Evolutionary conservation across 2,113 vertebrate genomes (phyloP).

Genomic region (Seriola quinqueradiata): DNA sequence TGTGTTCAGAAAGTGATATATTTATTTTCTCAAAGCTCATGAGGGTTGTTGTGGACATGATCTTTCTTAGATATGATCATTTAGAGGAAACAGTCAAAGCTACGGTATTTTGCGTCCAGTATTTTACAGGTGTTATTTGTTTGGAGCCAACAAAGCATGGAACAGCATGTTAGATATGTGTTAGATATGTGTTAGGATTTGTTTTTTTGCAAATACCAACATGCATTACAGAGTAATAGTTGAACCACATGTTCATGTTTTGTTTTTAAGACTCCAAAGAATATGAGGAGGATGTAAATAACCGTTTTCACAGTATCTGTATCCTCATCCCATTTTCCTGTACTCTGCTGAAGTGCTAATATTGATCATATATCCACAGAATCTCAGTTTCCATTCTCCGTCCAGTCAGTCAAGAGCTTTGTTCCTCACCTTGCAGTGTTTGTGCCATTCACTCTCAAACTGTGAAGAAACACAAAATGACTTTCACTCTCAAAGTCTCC

Average conservation of each 20-base stretch:
- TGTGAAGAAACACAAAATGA: slow-evolving; percentile 55
- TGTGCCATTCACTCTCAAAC: slow-evolving; percentile 43
- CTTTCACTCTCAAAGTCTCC: slow-evolving; percentile 56
- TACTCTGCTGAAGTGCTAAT: neutral
- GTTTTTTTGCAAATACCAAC: neutral
- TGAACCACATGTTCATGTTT: neutral
- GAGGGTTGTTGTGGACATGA: slow-evolving; percentile 6
- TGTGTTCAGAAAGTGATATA: neutral
- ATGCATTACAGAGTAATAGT: neutral
- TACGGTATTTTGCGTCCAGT: neutral
- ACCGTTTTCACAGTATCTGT: neutral
- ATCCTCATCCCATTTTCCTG: too few species aligned
- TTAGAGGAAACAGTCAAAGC: slow-evolving; percentile 23
- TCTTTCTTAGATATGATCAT: slow-evolving; percentile 22
- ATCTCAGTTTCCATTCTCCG: slow-evolving; percentile 9
- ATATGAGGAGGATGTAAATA: neutral
- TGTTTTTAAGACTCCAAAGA: neutral
- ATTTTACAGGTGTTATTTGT: slow-evolving; percentile 25
- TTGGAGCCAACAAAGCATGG: neutral
- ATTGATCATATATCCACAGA: slow-evolving; percentile 15
- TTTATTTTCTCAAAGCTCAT: slow-evolving; percentile 19
- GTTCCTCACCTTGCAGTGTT: slow-evolving; percentile 29
- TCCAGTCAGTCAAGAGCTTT: slow-evolving; percentile 20
- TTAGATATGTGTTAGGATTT: neutral
- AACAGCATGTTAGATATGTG: neutral